Base-by-base conservation (phyloP, 2,797 vertebrate genomes). In the Phataginus tricuspis region DNA sequence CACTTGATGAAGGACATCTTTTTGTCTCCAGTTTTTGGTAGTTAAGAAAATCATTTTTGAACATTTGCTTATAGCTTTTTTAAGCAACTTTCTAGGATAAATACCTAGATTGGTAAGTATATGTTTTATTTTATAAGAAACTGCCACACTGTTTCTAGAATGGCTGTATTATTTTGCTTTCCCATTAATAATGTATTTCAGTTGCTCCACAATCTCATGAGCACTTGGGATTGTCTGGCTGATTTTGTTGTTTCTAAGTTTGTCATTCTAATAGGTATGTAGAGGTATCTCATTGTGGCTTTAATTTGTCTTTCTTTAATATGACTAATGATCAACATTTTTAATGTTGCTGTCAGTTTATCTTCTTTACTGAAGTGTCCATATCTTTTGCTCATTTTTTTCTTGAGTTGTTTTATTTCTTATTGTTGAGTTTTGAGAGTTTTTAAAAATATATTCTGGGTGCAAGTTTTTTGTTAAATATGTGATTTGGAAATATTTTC, bases 41-140 rank as follows among this genome's bases (percentile, higher is more conserved):
- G 29, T 71, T 96, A 55, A 19, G 31, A 94, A 77, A 82, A 88
- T 69, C 82, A 64, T 53, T 91, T 15, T 68, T 68, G 21, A 86
- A 45, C 21, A 90, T 72, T 78, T 14, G 51, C 34, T 64, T 88
- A 57, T 1, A 27, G n/a, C 42, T 66, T 84, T 88, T 49, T 68
- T 5, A 86, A 71, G 68, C 51, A 90, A 37, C 75, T 74, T 86
- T 63, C 53, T 86, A 74, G 23, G 13, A 61, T 61, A 72, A 94
- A 92, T 71, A 92, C 18, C 55, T 78, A 78, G 71, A 51, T 79
- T 68, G 71, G 5, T 55, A 82, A 90, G 39, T 19, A 2, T 55
- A 25, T 39, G 37, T 74, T 49, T 87, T 57, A 37, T 61, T 95
- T 82, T 21, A n/a, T n/a, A n/a, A n/a, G n/a, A n/a, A n/a, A n/a